Evolutionary conservation across 2,888 invertebrate genomes (phyloP).

Genomic region (Scrobipalpa atriplicella): DNA sequence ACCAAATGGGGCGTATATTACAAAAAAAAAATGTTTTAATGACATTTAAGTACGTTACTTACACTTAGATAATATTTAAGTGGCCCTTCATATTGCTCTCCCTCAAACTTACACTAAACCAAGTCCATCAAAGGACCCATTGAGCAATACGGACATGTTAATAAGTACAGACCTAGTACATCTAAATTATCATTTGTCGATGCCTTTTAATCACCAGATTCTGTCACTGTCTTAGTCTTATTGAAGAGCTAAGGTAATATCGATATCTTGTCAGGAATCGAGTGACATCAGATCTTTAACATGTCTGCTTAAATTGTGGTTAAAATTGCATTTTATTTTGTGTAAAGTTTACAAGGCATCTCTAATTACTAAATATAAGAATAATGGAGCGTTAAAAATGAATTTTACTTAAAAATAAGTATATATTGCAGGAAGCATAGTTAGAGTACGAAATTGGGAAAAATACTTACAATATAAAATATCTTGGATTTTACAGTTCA

Average conservation of each 20-base stretch:
- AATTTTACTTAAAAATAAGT: not conserved
- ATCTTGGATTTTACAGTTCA: not conserved
- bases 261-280: not conserved
- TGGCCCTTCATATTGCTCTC: slow-evolving; percentile 74
- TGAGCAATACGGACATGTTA: slow-evolving; percentile 80
- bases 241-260: not conserved
- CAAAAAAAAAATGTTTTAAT: slow-evolving; percentile 52
- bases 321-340: not conserved
- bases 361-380: not conserved
- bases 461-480: slow-evolving; percentile 6
- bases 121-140: slow-evolving; percentile 68
- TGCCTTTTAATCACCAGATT: slow-evolving; percentile 13
- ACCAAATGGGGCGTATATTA: slow-evolving; percentile 55
- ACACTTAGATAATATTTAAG: slow-evolving; percentile 57
- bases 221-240: not conserved
- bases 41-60: slow-evolving; percentile 45
- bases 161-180: slow-evolving; percentile 56
- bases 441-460: slow-evolving; percentile 7
- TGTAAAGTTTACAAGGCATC: not conserved
- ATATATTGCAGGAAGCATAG: slow-evolving; percentile 17
- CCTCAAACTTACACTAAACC: slow-evolving; percentile 71
- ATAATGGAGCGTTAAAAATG: not conserved
- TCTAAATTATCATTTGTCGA: slow-evolving; percentile 40
- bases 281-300: slow-evolving; percentile 3
- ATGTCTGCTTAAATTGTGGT: not conserved